Conservation (phyloP, 1,140 invertebrate species). For the Coelopa frigida region DNA sequence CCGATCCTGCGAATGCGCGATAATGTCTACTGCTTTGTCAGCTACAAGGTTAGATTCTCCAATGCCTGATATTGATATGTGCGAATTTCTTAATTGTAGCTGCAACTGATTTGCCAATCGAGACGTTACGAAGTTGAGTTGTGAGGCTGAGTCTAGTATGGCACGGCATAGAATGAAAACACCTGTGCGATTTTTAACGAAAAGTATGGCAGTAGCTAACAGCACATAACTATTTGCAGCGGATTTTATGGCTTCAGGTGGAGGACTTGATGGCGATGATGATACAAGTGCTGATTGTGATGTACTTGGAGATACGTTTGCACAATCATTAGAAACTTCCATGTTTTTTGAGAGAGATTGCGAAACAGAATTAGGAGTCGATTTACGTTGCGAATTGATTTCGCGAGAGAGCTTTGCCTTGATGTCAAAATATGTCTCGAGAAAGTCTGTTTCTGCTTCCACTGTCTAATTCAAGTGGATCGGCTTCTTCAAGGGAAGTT, state of each 20-base stretch:
- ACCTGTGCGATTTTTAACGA: conserved; percentile 2
- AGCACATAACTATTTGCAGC: conserved; percentile 5
- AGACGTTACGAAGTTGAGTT: conserved; percentile 7
- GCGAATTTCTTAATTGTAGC: background rate
- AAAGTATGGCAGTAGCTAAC: conserved; percentile 8
- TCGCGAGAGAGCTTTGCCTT: no score
- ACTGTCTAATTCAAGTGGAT: no score
- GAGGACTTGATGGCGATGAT: background rate
- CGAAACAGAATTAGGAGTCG: no score
- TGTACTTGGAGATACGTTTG: background rate
- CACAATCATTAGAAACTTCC: no score
- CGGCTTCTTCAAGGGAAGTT: no score
- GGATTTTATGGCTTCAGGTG: background rate
- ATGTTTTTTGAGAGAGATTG: no score
- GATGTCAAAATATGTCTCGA: no score
- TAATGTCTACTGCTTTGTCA: background rate
- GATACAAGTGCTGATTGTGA: background rate
- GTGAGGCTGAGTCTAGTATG: conserved; percentile 9
- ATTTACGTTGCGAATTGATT: no score
- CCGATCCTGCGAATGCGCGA: background rate
- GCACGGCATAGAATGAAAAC: conserved; percentile 6
- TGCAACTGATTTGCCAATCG: conserved; percentile 3
- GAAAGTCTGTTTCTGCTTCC: no score
- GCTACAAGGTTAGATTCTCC: background rate
- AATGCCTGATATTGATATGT: conserved; percentile 1